These are phyloP conservation scores for Exocentrus adspersus DNA, from an alignment of 2,888 invertebrate species.

Conservation along the genomic window DNA sequence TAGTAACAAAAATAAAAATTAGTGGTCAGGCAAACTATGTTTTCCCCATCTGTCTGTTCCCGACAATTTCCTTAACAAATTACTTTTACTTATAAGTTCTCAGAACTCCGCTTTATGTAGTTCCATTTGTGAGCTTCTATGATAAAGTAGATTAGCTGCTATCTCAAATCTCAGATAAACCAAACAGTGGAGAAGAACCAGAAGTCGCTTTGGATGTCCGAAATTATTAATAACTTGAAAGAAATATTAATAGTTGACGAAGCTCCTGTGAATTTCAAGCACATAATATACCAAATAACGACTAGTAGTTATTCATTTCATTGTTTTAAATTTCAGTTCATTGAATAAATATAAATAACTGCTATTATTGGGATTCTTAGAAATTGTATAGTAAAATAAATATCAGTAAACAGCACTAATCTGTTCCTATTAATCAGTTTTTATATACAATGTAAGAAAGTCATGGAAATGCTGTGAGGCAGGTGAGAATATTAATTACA, in stretches of 20 bases:
- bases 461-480: too few relatives aligned
- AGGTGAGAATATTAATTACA: too few relatives aligned
- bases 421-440: neutral
- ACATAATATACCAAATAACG: neutral
- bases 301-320: neutral
- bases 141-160: conserved; percentile 1
- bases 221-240: conserved; percentile 12
- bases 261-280: neutral
- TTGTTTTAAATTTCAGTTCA: neutral
- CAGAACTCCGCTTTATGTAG: too few relatives aligned
- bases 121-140: neutral
- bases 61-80: too few relatives aligned
- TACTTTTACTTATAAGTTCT: too few relatives aligned
- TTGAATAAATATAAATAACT: neutral
- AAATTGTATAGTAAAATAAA: neutral
- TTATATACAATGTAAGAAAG: neutral
- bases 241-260: neutral
- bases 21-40: too few relatives aligned
- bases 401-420: neutral
- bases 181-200: conserved; percentile 1
- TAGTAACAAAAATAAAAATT: too few relatives aligned
- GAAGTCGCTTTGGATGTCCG: conserved; percentile 5
- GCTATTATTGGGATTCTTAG: neutral
- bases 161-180: conserved; percentile 10
- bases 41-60: too few relatives aligned